These are phyloP conservation scores for Microcebus lehilahytsara DNA, from an alignment of 2,113 vertebrate species.

Conservation along the genomic window DNA sequence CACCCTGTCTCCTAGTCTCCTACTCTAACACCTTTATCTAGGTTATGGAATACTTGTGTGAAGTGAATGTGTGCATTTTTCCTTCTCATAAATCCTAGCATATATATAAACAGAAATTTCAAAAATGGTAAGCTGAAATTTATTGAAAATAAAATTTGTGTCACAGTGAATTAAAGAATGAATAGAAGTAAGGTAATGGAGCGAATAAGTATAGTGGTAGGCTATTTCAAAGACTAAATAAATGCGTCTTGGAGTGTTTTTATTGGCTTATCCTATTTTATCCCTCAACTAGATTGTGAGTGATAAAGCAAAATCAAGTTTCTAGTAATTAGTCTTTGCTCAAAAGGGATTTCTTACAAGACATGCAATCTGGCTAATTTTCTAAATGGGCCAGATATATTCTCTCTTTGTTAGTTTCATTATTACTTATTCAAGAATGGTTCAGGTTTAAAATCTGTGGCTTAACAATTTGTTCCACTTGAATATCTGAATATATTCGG, in stretches of 20 bases:
- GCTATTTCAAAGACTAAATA: not conserved
- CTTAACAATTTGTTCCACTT: not conserved
- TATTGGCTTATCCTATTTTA: not conserved
- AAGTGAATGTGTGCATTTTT: not conserved
- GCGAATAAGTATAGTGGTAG: not conserved
- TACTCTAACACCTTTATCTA: not conserved
- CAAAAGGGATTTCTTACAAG: not conserved
- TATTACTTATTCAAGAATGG: not conserved
- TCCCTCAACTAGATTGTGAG: not conserved
- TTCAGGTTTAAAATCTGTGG: not conserved
- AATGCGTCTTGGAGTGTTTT: not conserved
- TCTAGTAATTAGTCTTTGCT: not conserved
- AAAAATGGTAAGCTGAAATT: slow-evolving; percentile 4
- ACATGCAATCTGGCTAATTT: not conserved
- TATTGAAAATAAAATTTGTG: not conserved
- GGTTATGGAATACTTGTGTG: not conserved
- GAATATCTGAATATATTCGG: not conserved
- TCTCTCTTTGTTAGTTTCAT: slow-evolving; percentile 30
- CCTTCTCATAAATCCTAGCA: not conserved
- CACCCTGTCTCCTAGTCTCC: no score
- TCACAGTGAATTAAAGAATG: not conserved
- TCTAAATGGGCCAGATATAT: not conserved
- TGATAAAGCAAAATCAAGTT: not conserved
- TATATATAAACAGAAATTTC: not conserved
- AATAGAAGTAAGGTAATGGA: not conserved